A percentile compares a stretch with the other conserved stretches of the same genome.
Conservation (phyloP, 1,140 invertebrate genomes). For the Paralvinella palmiformis region DNA sequence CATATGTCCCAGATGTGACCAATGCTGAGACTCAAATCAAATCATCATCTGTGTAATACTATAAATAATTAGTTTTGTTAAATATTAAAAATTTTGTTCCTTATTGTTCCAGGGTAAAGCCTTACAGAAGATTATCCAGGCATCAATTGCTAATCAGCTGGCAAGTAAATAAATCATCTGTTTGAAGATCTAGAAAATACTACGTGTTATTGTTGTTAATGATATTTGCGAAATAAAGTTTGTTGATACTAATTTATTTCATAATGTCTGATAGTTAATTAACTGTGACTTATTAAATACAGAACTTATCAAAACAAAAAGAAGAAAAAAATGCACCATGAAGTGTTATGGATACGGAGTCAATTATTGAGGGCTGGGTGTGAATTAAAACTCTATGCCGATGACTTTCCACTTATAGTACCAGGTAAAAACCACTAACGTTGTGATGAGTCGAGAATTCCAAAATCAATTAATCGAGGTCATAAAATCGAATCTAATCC, state of each 20-base stretch:
- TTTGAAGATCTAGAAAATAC: neutral
- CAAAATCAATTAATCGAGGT: no score
- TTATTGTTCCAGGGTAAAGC: constrained; percentile 25
- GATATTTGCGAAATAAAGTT: neutral
- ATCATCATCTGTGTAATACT: neutral
- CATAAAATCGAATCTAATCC: no score
- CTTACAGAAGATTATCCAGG: constrained; percentile 34
- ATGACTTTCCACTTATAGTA: no score
- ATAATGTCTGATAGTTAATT: neutral
- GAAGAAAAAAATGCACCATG: neutral
- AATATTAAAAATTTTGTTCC: neutral
- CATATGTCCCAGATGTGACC: neutral
- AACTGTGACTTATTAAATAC: neutral
- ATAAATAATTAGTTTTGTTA: neutral
- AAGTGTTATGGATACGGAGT: no score
- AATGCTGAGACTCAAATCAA: neutral
- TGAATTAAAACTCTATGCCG: no score
- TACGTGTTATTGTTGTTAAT: neutral
- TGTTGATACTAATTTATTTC: neutral
- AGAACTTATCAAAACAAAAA: neutral
- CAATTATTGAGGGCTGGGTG: no score
- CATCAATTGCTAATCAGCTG: constrained; percentile 40
- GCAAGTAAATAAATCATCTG: constrained; percentile 9
- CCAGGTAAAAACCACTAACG: no score
- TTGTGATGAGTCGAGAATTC: no score